Evolutionary conservation across 1,140 invertebrate species (phyloP), one percentile per base, ranked within the genome.

Genomic region (Drosophila willistoni): DNA sequence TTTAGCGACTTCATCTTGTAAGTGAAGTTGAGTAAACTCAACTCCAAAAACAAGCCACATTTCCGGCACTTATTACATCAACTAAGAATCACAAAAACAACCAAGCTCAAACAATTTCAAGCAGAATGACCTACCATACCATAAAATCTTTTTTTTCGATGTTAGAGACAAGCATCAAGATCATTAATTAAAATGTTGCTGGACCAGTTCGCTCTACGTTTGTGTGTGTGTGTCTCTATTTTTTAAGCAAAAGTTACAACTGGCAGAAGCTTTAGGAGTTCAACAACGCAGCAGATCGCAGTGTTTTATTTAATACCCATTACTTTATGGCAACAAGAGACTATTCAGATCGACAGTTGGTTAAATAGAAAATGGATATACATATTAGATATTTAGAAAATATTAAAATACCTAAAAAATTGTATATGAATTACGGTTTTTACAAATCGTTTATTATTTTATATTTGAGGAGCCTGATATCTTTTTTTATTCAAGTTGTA

Each of bases 171-270:
- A 65, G 77, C 76, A 72, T 63, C 81, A 62, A 72, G 84, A 89
- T 89, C 85, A 89, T 89, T 89, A 89, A 89, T 89, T 84, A 86
- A 89, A 89, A 89, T 83, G 80, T 87, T 84, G 84, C 71, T 84
- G 84, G 84, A 89, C 84, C 84, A 89, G 84, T 89, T 89, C 80
- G 17, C 19, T 51, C 3, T 22, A 10, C 22, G 1, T 12, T 9
- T 51, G 17, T 51, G 9, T 51, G 1, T 51, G 2, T 14, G 0
- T n/a, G 0, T 51, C 7, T 47, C 0, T 47, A 19, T 47, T 47
- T 19, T 17, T 84, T 72, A 22, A 41, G 34, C 73, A 14, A 47
- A 63, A 63, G 33, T 44, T 61, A 63, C 60, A 77, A 71, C 74
- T 61, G 54, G 55, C 59, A 44, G 42, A 74, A 1, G 44, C 17